These are phyloP conservation scores for Fopius arisanus DNA, from an alignment of 1,140 invertebrate species.

Conservation along the genomic window DNA sequence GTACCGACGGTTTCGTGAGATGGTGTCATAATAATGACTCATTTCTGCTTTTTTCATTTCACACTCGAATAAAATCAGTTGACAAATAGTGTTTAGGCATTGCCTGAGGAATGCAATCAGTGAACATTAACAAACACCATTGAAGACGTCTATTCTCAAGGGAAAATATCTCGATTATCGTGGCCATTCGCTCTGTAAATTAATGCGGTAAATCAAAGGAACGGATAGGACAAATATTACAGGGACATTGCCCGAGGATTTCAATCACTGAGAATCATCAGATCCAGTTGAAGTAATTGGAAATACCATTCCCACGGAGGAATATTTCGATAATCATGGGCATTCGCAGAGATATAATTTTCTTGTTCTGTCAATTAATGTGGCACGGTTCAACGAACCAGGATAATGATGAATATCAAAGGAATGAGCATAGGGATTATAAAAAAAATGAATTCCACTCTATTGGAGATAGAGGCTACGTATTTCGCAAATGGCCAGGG, in stretches of 20 bases:
- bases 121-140: too few relatives aligned
- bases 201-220: too few relatives aligned
- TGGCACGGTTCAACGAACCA: neutral
- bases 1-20: neutral
- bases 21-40: neutral
- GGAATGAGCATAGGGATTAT: slow-evolving; percentile 1
- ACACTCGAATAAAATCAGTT: slow-evolving; percentile 3
- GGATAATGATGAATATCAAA: slow-evolving; percentile 2
- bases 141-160: too few relatives aligned
- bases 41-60: neutral
- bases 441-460: slow-evolving; percentile 19
- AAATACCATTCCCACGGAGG: neutral
- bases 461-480: slow-evolving; percentile 6
- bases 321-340: neutral
- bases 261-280: neutral
- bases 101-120: neutral
- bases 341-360: neutral
- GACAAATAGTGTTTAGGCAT: neutral
- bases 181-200: too few relatives aligned
- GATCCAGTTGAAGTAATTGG: neutral
- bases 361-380: neutral
- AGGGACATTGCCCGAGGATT: neutral
- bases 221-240: neutral
- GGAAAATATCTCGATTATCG: too few relatives aligned
- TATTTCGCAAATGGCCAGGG: neutral